These are phyloP conservation scores for Cynopterus sphinx DNA, from an alignment of 2,797 vertebrate genomes.

Conservation along the genomic window DNA sequence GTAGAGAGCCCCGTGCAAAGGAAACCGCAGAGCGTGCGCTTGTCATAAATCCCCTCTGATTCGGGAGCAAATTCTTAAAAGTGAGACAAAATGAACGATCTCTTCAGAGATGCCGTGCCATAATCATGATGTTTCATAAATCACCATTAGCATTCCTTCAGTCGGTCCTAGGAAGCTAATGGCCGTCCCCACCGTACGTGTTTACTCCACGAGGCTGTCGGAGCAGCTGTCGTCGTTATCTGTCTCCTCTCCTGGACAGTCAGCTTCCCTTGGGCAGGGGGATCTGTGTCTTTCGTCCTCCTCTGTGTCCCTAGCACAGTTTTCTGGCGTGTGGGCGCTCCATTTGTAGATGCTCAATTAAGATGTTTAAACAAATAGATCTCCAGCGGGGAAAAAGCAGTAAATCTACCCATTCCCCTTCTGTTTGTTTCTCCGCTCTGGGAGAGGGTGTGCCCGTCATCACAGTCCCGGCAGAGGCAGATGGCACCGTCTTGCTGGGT, in stretches of 20 bases:
- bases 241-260: rapidly evolving
- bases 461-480: neutral
- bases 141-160: neutral
- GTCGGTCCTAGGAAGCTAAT: neutral
- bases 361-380: neutral
- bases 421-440: neutral
- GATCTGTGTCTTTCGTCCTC: neutral
- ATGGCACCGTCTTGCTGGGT: neutral
- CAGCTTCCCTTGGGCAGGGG: rapidly evolving
- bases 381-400: neutral
- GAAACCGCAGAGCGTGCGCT: too few relatives aligned
- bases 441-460: neutral
- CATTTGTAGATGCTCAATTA: neutral
- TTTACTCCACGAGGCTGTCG: rapidly evolving
- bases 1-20: neutral
- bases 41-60: neutral
- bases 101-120: neutral
- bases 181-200: neutral
- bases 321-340: neutral
- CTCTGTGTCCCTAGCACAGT: neutral
- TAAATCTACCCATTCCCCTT: neutral
- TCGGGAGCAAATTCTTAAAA: neutral
- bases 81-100: neutral
- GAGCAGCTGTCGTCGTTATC: rapidly evolving
- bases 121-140: neutral